These are phyloP conservation scores for Andrena haemorrhoa DNA, from an alignment of 2,888 invertebrate genomes.

Conservation along the genomic window DNA sequence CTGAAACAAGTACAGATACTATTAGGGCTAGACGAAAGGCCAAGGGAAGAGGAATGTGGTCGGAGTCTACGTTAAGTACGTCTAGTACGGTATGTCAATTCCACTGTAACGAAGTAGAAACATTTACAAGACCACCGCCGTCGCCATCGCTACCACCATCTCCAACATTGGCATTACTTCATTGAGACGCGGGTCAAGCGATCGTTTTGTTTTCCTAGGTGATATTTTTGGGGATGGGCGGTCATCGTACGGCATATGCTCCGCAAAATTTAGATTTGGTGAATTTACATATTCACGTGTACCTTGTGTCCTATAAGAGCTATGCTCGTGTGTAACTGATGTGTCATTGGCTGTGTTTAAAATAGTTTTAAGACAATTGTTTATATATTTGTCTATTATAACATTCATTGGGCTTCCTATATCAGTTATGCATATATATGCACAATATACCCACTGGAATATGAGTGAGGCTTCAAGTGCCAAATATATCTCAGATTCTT, in stretches of 20 bases:
- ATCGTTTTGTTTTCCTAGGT: constrained; percentile 20
- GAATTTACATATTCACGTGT: constrained; percentile 44
- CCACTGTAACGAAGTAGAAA: constrained; percentile 82
- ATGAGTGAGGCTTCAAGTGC: constrained; percentile 43
- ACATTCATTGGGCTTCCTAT: constrained; percentile 64
- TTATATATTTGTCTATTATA: constrained; percentile 52
- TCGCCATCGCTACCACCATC: constrained; percentile 75
- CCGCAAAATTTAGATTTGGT: constrained; percentile 28
- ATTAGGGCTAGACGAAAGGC: constrained; percentile 69
- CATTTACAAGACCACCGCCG: constrained; percentile 74
- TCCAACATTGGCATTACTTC: constrained; percentile 74
- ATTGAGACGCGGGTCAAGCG: constrained; percentile 69
- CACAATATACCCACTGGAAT: constrained; percentile 42
- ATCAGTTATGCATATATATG: constrained; percentile 50
- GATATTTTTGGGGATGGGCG: not conserved
- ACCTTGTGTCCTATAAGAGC: constrained; percentile 45
- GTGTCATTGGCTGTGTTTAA: constrained; percentile 72
- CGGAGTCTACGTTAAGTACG: constrained; percentile 82
- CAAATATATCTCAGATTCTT: constrained; percentile 47
- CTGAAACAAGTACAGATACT: constrained; percentile 68
- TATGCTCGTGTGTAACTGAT: constrained; percentile 60
- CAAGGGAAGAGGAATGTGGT: constrained; percentile 77
- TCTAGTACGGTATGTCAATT: constrained; percentile 83
- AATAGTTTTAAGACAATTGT: constrained; percentile 65
- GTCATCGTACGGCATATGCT: constrained; percentile 56